phyloP scores from a whole-genome alignment of 1,140 invertebrate species.

The Acyrthosiphon pisum region DNA sequence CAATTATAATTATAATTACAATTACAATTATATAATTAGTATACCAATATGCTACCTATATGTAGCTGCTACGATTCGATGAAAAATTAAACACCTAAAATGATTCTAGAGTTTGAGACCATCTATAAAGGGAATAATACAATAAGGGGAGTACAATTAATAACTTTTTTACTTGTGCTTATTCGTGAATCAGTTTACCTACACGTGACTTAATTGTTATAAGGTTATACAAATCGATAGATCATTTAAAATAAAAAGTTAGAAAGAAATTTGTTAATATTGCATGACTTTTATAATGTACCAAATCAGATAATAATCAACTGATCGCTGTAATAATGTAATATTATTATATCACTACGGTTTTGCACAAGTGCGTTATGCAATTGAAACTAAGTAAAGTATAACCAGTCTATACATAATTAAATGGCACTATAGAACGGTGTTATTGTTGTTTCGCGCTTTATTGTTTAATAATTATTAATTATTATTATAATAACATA shows the following conservation, averaged over 20 bases:
- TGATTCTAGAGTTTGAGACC: neutral
- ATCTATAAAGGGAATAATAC: neutral
- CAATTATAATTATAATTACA: no score
- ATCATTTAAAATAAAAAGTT: conserved; percentile 5
- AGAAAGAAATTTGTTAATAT: conserved; percentile 9
- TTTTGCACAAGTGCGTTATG: neutral
- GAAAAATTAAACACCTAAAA: neutral
- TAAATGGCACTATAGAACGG: neutral
- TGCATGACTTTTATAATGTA: conserved; percentile 12
- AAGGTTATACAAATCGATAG: neutral
- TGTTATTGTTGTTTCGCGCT: neutral
- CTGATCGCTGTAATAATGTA: neutral
- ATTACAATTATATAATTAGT: no score
- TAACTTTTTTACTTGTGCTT: neutral
- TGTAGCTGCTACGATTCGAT: neutral
- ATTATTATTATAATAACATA: neutral
- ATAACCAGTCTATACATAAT: conserved; percentile 7
- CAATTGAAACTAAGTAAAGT: neutral
- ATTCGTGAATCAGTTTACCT: neutral
- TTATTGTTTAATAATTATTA: conserved; percentile 2
- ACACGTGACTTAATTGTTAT: neutral
- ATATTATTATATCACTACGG: neutral
- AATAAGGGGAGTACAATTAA: neutral
- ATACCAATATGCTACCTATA: no score
- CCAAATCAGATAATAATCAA: neutral